Percentiles rank a stretch among this genome's conserved stretches.
phyloP scores from a whole-genome alignment of 2,113 vertebrate genomes.

The Callocephalon fimbriatum region DNA sequence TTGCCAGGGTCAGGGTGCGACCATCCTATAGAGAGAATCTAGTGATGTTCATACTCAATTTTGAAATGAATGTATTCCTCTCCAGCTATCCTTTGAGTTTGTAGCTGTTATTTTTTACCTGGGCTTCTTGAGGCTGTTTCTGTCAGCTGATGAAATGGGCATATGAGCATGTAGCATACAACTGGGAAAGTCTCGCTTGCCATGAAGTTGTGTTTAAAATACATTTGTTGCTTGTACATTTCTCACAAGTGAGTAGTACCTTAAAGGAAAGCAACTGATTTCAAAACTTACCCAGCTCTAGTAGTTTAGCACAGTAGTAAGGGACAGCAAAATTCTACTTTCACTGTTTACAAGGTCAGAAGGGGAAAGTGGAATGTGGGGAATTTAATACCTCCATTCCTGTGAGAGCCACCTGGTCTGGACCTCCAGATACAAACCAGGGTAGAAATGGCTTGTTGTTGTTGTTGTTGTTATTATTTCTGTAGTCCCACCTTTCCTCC shows the following conservation, averaged over 20 bases:
- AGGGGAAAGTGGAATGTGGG: neutral
- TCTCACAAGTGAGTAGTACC: neutral
- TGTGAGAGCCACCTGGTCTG: neutral
- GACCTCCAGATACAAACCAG: neutral
- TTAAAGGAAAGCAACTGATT: neutral
- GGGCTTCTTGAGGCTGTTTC: neutral
- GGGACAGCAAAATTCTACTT: neutral
- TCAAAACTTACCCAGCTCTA: neutral
- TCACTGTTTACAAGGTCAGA: neutral
- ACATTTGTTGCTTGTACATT: neutral
- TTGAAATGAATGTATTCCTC: neutral
- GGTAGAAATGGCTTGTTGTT: neutral
- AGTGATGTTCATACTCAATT: neutral
- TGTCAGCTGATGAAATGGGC: neutral
- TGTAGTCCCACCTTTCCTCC: neutral
- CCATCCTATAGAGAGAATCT: rapidly evolving
- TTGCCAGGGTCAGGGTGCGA: neutral
- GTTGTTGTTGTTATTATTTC: neutral
- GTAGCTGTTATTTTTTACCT: neutral
- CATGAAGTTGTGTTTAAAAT: neutral
- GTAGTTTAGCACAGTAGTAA: neutral
- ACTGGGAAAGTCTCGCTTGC: neutral
- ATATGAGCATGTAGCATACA: neutral
- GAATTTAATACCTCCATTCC: neutral
- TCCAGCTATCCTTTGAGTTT: neutral